Percentiles rank a stretch among this genome's conserved stretches.
Conservation (phyloP, 2,888 invertebrate species). For the Agriopis marginaria region DNA sequence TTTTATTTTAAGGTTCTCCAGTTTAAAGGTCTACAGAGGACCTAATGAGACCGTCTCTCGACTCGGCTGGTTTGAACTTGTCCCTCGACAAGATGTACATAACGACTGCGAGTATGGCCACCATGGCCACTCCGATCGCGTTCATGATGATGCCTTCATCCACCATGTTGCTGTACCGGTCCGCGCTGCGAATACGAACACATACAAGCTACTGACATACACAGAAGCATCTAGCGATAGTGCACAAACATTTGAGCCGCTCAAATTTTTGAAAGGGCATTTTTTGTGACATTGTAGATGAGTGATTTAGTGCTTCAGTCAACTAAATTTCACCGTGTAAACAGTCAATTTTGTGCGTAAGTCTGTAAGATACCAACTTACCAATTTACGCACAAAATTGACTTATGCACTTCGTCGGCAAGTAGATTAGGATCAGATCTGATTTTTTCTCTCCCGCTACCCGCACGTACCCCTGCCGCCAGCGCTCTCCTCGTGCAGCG, state of each 20-base stretch:
- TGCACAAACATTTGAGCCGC: constrained; percentile 19
- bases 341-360: too few relatives aligned
- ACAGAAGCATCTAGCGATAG: constrained; percentile 41
- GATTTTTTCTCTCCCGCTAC: too few relatives aligned
- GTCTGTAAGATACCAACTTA: too few relatives aligned
- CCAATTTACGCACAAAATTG: too few relatives aligned
- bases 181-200: constrained; percentile 78
- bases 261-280: neutral
- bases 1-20: neutral
- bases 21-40: constrained; percentile 86
- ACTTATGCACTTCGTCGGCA: too few relatives aligned
- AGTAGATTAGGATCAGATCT: too few relatives aligned
- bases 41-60: constrained; percentile 79
- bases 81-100: constrained; percentile 88
- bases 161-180: constrained; percentile 85
- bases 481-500: too few relatives aligned
- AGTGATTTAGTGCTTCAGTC: too few relatives aligned
- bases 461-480: too few relatives aligned
- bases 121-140: constrained; percentile 88
- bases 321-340: too few relatives aligned
- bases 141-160: constrained; percentile 90
- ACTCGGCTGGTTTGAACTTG: constrained; percentile 82
- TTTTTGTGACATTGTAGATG: neutral
- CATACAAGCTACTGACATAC: constrained; percentile 58
- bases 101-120: constrained; percentile 88